These are phyloP conservation scores for Caranx ignobilis DNA, from an alignment of 2,113 vertebrate genomes.

Conservation along the genomic window DNA sequence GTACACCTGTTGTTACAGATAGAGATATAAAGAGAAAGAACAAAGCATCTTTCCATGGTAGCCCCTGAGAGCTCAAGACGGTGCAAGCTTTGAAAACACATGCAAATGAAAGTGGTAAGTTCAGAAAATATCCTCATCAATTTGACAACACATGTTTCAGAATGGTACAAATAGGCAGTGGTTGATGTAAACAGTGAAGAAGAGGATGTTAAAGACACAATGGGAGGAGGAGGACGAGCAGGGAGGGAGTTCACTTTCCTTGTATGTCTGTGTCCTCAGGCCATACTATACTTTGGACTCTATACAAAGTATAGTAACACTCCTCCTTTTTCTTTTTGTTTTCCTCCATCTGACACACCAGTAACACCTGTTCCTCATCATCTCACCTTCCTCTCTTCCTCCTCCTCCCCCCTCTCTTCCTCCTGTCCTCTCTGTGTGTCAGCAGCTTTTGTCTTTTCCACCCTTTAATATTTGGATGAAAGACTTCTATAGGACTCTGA, in stretches of 20 bases:
- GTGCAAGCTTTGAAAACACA: too few relatives aligned
- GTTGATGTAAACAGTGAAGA: too few relatives aligned
- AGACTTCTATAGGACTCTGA: conserved; percentile 30
- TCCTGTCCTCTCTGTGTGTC: not conserved
- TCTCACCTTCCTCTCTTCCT: conserved; percentile 12
- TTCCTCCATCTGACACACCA: conserved; percentile 41
- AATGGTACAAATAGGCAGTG: too few relatives aligned
- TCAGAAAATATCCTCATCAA: too few relatives aligned
- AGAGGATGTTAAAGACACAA: too few relatives aligned
- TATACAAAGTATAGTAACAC: conserved; percentile 14
- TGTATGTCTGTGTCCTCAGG: conserved; percentile 52
- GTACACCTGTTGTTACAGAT: too few relatives aligned
- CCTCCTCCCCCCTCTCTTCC: conserved; percentile 18
- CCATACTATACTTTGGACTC: conserved; percentile 44
- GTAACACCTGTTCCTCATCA: conserved; percentile 63
- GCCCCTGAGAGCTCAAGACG: too few relatives aligned
- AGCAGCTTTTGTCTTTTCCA: conserved; percentile 20
- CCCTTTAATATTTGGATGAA: conserved; percentile 25
- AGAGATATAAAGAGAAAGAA: too few relatives aligned
- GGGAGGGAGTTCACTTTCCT: conserved; percentile 41
- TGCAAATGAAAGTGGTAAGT: too few relatives aligned
- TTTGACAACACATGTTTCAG: too few relatives aligned
- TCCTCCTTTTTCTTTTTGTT: conserved; percentile 21
- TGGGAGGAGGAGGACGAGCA: not conserved
- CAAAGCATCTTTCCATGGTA: too few relatives aligned